Conservation (phyloP, 2,888 invertebrate genomes). For the Theodoxus fluviatilis region DNA sequence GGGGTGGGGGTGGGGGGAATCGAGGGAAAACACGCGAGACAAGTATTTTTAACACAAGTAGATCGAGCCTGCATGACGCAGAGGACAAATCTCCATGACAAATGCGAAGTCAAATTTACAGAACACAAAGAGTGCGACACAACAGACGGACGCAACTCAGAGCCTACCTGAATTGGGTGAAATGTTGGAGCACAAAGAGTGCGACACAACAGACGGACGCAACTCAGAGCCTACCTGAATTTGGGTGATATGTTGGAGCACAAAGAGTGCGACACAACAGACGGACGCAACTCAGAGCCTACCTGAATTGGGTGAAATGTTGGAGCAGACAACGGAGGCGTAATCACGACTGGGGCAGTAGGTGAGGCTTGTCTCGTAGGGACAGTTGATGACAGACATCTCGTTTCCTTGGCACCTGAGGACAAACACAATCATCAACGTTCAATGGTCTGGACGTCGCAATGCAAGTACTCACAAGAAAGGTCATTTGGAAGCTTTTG, state of each 20-base stretch:
- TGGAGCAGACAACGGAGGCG: conserved; percentile 50
- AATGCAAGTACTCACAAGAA: no score
- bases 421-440: no score
- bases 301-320: conserved; percentile 44
- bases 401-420: conserved; percentile 44
- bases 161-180: conserved; percentile 44
- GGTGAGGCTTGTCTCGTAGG: conserved; percentile 34
- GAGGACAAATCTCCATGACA: no score
- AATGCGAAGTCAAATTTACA: background rate
- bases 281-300: conserved; percentile 14
- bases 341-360: conserved; percentile 45
- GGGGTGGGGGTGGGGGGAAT: no score
- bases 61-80: no score
- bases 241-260: conserved; percentile 32
- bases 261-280: background rate
- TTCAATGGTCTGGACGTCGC: no score
- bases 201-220: background rate
- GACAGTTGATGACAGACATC: conserved; percentile 39
- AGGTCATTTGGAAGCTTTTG: no score
- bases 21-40: no score
- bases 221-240: conserved; percentile 38
- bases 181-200: conserved; percentile 41
- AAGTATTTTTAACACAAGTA: no score
- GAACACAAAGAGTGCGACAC: background rate
- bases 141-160: background rate